phyloP scores from a whole-genome alignment of 1,140 invertebrate species.

The Drosophila pallidifrons region DNA sequence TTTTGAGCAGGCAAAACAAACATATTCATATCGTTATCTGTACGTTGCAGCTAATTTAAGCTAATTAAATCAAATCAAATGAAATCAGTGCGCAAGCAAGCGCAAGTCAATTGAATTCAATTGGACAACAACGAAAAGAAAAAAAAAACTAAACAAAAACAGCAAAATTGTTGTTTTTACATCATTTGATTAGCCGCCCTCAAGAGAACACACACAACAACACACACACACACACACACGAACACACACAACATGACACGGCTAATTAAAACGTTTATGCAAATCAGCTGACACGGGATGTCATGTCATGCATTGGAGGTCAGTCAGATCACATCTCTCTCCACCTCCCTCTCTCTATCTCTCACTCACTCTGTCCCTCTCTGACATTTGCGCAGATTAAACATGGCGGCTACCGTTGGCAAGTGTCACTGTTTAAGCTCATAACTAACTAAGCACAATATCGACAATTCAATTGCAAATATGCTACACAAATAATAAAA shows the following conservation, averaged over 20 bases:
- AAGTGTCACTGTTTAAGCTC: constrained; percentile 40
- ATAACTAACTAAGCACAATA: constrained; percentile 21
- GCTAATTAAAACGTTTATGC: constrained; percentile 80
- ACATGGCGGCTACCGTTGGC: constrained; percentile 38
- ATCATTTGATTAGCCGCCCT: constrained; percentile 60
- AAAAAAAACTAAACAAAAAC: neutral
- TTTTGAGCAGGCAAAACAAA: constrained; percentile 35
- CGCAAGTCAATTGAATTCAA: constrained; percentile 76
- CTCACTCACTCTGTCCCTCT: neutral
- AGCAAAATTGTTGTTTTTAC: constrained; percentile 40
- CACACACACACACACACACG: neutral
- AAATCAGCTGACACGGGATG: constrained; percentile 63
- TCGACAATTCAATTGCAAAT: constrained; percentile 55
- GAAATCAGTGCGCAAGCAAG: constrained; percentile 29
- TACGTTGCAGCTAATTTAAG: constrained; percentile 66
- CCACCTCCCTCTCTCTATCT: neutral
- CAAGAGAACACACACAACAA: constrained; percentile 15
- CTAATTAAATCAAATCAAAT: constrained; percentile 69
- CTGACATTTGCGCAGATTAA: constrained; percentile 45
- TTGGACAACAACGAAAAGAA: constrained; percentile 56
- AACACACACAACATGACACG: neutral
- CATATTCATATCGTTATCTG: constrained; percentile 40
- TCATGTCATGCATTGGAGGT: constrained; percentile 59
- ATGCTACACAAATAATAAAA: neutral
- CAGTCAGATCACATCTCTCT: constrained; percentile 2